Evolutionary conservation across 2,113 vertebrate genomes (phyloP).

Genomic region (Hippocampus mohnikei): DNA sequence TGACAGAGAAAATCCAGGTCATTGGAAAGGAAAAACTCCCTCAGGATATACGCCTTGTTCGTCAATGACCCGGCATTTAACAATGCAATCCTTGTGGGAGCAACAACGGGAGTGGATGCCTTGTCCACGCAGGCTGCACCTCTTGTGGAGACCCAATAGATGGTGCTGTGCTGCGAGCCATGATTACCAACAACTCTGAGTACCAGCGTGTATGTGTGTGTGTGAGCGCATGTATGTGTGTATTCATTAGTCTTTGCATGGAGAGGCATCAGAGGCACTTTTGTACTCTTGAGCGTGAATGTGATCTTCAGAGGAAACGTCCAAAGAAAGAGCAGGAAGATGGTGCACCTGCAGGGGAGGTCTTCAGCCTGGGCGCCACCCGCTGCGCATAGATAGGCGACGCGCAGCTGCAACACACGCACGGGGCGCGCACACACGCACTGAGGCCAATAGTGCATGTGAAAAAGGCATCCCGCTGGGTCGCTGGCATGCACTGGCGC

Average conservation of each 20-base stretch:
- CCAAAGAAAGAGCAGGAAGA: conserved; percentile 63
- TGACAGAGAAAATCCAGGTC: too few species aligned
- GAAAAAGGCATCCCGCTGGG: conserved; percentile 52
- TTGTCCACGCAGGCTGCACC: conserved; percentile 35
- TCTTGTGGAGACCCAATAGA: conserved; percentile 59
- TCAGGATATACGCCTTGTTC: too few species aligned
- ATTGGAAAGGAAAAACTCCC: too few species aligned
- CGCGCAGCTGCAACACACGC: conserved; percentile 4
- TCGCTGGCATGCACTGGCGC: conserved; percentile 32
- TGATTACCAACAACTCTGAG: conserved; percentile 5
- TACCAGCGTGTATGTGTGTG: background rate
- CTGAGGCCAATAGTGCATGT: conserved; percentile 13
- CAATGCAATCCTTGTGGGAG: too few species aligned
- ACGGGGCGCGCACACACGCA: conserved; percentile 12
- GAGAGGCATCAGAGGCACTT: conserved; percentile 58
- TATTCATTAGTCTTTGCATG: conserved; percentile 14
- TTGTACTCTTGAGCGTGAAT: conserved; percentile 59
- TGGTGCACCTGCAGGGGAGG: conserved; percentile 71
- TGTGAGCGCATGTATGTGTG: conserved; percentile 12
- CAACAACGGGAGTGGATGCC: too few species aligned
- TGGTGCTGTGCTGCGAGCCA: conserved; percentile 61
- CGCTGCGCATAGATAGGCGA: conserved; percentile 50
- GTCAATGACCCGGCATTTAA: too few species aligned
- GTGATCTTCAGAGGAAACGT: conserved; percentile 64
- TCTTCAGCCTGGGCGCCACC: conserved; percentile 56